Percentiles rank a stretch among this genome's conserved stretches.
phyloP scores from a whole-genome alignment of 2,113 vertebrate species.

The Ondatra zibethicus region DNA sequence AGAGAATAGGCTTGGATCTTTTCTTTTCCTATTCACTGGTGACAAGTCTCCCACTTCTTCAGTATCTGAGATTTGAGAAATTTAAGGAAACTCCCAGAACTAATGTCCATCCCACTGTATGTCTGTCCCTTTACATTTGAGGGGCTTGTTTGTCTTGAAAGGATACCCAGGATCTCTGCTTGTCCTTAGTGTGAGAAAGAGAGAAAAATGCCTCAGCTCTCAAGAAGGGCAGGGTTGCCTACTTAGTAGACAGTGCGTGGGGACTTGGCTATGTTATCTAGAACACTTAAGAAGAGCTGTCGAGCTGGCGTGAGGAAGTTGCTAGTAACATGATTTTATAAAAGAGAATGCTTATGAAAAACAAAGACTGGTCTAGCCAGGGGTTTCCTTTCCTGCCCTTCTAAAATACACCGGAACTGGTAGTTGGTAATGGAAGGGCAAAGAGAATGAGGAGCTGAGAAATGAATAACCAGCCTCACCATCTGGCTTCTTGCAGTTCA shows the following conservation, averaged over 20 bases:
- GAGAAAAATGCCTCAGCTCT: background rate
- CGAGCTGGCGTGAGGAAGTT: background rate
- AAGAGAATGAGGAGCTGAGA: background rate
- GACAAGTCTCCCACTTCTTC: background rate
- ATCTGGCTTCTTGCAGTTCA: constrained; percentile 58
- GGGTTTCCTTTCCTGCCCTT: background rate
- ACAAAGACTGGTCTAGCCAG: background rate
- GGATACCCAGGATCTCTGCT: background rate
- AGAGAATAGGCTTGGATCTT: background rate
- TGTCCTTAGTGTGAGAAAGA: background rate
- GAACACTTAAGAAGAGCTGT: background rate
- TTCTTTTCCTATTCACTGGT: background rate
- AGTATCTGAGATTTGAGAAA: background rate
- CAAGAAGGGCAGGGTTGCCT: background rate
- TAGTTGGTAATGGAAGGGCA: background rate
- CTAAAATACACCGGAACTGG: background rate
- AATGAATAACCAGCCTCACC: constrained; percentile 46
- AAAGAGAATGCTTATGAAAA: background rate
- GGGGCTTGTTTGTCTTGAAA: background rate
- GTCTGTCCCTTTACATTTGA: background rate
- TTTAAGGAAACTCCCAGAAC: background rate
- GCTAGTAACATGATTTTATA: constrained; percentile 44
- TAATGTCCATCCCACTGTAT: background rate
- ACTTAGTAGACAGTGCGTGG: background rate
- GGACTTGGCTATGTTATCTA: background rate